Evolutionary conservation across 2,888 invertebrate genomes (phyloP).

Genomic region (Cosmorhoe ocellata): DNA sequence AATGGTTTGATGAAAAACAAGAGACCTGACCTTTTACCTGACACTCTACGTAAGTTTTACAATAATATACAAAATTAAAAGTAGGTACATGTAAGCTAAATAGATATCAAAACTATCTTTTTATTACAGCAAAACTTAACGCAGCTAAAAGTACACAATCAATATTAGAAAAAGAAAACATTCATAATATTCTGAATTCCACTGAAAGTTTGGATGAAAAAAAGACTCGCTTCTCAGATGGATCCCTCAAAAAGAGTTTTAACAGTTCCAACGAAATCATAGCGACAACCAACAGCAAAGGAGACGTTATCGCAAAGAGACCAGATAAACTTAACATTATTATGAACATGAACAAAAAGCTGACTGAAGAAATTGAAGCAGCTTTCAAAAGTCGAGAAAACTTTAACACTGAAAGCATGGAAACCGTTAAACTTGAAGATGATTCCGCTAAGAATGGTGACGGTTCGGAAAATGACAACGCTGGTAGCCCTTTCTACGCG

Average conservation of each 20-base stretch:
- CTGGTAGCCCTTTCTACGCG: constrained; percentile 93
- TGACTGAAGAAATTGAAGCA: constrained; percentile 76
- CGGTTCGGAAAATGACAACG: constrained; percentile 82
- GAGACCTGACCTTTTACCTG: constrained; percentile 84
- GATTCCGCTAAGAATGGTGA: constrained; percentile 58
- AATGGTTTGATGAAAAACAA: constrained; percentile 80
- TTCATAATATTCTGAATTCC: constrained; percentile 65
- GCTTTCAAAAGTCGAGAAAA: constrained; percentile 67
- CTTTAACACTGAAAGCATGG: constrained; percentile 73
- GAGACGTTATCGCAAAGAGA: constrained; percentile 72
- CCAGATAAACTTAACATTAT: constrained; percentile 76
- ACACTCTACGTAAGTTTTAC: constrained; percentile 76
- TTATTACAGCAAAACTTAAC: constrained; percentile 65
- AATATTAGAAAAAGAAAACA: constrained; percentile 73
- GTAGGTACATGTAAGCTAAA: too few species aligned
- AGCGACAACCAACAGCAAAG: constrained; percentile 77
- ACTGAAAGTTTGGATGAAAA: constrained; percentile 70
- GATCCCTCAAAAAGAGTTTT: constrained; percentile 66
- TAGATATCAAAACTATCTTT: too few species aligned
- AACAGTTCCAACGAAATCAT: constrained; percentile 71
- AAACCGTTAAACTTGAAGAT: constrained; percentile 75
- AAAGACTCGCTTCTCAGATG: constrained; percentile 60
- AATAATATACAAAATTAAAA: too few species aligned
- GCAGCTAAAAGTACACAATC: constrained; percentile 75
- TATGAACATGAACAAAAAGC: constrained; percentile 76